Base-by-base conservation (phyloP, 2,888 invertebrate genomes). In the Thymelicus acteon region DNA sequence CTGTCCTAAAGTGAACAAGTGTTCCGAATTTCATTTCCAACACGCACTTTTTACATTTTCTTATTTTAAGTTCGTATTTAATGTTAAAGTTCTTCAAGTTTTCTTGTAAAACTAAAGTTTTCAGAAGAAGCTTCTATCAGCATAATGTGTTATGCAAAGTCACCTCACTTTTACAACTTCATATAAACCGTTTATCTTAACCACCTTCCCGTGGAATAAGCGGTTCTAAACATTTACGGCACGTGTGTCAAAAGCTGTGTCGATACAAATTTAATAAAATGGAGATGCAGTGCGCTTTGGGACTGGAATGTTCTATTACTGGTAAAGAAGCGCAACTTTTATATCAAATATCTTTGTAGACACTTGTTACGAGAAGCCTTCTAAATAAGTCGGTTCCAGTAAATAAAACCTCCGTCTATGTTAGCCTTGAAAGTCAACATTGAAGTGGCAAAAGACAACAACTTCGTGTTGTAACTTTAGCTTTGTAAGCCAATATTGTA, bases 221-320 rank as follows among this genome's bases (percentile, higher is more conserved):
- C 39, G 63, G 58, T 44, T 64, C 58, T 58, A 64, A 70, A 70
- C 63, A 60, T 70, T 64, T 60, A 64, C 60, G 60, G 44, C 52
- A 60, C 60, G 60, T 64, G 52, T 58, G 37, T 64, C 60, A 39
- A 39, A 70, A 70, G 63, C 57, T 39, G 58, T 54, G 54, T 49
- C 65, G 65, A 54, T 65, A 54, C 52, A 63, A 63, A 63, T 48
- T 49, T 57, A 69, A 64, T 69, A 69, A 69, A 69, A 69, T 63
- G 62, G 54, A 63, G 69, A 69, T 63, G 69, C 69, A 63, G 63
- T 69, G 60, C 57, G 70, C 72, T 72, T 60, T 57, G 62, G 57
- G 75, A 67, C 71, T 72, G 72, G 67, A 74, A 75, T 75, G 73
- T 73, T 60, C 76, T 74, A 75, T 76, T 77, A 57, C 13, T 31